Conservation (phyloP, 2,888 invertebrate genomes). For the Coelinius sp. region DNA sequence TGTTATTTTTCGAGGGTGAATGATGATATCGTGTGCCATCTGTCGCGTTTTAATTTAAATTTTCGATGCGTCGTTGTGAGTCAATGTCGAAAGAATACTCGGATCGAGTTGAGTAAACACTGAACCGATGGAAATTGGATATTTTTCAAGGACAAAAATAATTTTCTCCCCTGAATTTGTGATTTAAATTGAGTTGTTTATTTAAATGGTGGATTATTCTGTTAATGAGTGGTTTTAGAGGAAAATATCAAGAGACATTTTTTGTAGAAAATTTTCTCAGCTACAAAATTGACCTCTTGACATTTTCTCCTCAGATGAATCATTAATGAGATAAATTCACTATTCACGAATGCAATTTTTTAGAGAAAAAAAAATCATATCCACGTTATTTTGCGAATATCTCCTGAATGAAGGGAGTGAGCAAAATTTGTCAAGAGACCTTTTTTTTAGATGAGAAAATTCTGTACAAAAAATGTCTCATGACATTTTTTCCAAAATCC, state of each 20-base stretch:
- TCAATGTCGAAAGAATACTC: no score
- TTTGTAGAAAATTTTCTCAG: not conserved
- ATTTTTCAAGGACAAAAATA: not conserved
- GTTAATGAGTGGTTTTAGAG: not conserved
- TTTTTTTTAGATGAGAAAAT: no score
- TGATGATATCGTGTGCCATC: conserved; percentile 42
- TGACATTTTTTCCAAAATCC: no score
- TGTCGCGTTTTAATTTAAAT: conserved; percentile 38
- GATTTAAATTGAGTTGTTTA: not conserved
- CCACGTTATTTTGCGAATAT: no score
- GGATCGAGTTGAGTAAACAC: not conserved
- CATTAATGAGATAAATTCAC: not conserved
- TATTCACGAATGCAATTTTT: not conserved
- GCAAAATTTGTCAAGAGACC: no score
- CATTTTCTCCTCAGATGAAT: no score
- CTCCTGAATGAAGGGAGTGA: no score
- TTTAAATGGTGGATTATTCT: not conserved
- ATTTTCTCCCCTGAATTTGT: no score
- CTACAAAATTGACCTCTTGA: no score
- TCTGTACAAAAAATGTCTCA: no score
- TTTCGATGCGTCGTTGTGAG: not conserved
- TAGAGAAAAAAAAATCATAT: no score
- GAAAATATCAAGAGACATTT: not conserved
- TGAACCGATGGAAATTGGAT: not conserved
- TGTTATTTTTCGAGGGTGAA: not conserved